Evolutionary conservation across 2,888 invertebrate genomes (phyloP), one percentile per base, ranked within the genome.

Genomic region (Pyrocoelia pectoralis): DNA sequence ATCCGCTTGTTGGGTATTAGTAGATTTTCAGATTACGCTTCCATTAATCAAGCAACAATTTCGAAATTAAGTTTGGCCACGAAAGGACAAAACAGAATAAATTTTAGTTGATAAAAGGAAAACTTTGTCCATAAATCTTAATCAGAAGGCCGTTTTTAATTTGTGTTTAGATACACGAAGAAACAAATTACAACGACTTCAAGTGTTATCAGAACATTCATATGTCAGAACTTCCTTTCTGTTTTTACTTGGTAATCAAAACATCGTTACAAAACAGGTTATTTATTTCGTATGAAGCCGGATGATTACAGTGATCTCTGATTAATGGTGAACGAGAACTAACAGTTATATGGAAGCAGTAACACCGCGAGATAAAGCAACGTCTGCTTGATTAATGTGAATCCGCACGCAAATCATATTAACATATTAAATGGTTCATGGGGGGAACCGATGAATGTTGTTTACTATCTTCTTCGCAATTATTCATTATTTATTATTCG

Each of bases 241-340:
- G 41, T 51, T 51, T 46, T 52, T 61, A 50, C 52, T 41, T 43
- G 52, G 65, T 63, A 68, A 71, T 69, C 67, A 70, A 70, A 70
- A 63, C 61, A 65, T 65, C 69, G 61, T 67, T 60, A 59, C 61
- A 67, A 65, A 56, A 64, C 67, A 64, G 64, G 65, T 67, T 66
- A 65, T 68, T 68, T 67, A 67, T 64, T 69, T 56, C 58, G 55
- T 65, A 68, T 61, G 62, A 65, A 74, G 73, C 71, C 72, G 71
- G 74, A 72, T 74, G 74, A 74, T 76, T 73, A 74, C 74, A 68
- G 70, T 70, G 72, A 74, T 74, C 70, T 70, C 71, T 76, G 77
- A 76, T 77, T 76, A 76, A 77, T 77, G 76, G 72, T 76, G 73
- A 76, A 75, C 74, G 74, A 73, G 74, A 75, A 75, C 73, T 73